Base-by-base conservation (phyloP, 2,113 vertebrate species). In the Anoplopoma fimbria region DNA sequence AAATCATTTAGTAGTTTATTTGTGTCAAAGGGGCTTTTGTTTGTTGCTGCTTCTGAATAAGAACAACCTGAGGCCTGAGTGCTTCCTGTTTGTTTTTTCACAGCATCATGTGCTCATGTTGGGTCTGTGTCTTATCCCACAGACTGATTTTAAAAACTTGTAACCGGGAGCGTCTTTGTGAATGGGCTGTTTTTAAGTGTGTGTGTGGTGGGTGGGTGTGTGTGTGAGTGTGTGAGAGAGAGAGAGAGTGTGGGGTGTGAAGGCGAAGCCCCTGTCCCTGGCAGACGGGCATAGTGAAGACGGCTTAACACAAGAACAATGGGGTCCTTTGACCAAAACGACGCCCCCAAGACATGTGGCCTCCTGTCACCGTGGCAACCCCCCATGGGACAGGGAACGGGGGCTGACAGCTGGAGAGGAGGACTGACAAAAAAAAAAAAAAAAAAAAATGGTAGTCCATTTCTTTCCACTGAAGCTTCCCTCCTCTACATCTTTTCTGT, bases 281-380 rank as follows among this genome's bases (percentile, higher is more conserved):
- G 91, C 93, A 93, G 94, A 94, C 92, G 86, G 93, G 89, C 87
- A 91, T 51, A 89, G 85, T 89, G 93, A 95, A 93, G 94, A 94
- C 94, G 79, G 95, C 95, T 96, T 96, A 96, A 93, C 93, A 83
- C 85, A 81, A 89, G 94, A 95, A 96, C 95, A 96, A 96, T 95
- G 93, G 94, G 87, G 86, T 95, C 93, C 91, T 96, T 96, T 96
- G 94, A 96, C 93, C 93, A 92, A 93, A 94, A 86, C 83, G 93
- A 95, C 94, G 90, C 95, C 95, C 95, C 95, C 89, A 95, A 96
- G 95, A 96, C 94, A 94, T 95, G 95, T 95, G 95, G 95, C 95
- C 95, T 95, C 95, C 92, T 94, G 92, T 96, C 95, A 95, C 95
- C 94, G 92, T 95, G 94, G 95, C 95, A 96, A 96, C 95, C 93